phyloP scores from a whole-genome alignment of 2,888 invertebrate genomes.

The Sicus ferrugineus region DNA sequence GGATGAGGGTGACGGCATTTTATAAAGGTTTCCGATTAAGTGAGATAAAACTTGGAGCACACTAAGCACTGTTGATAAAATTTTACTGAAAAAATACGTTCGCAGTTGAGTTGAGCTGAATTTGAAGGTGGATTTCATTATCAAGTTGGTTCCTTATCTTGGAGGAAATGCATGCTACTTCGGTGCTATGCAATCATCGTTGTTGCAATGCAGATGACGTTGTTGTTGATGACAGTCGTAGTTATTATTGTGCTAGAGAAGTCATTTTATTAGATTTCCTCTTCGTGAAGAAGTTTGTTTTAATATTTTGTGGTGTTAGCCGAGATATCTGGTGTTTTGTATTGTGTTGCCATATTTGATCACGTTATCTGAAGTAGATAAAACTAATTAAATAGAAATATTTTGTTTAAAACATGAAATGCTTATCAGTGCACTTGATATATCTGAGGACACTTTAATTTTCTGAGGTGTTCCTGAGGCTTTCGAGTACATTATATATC shows the following conservation, averaged over 20 bases:
- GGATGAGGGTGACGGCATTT: neutral
- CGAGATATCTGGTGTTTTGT: neutral
- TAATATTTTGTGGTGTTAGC: neutral
- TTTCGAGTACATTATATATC: no score
- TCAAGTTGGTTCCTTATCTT: slow-evolving; percentile 14
- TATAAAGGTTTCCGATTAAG: slow-evolving; percentile 1
- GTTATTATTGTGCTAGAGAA: neutral
- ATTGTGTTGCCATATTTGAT: no score
- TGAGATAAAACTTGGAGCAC: neutral
- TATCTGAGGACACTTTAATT: no score
- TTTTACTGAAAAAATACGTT: neutral
- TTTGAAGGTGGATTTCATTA: neutral
- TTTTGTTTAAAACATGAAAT: neutral
- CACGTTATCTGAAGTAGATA: neutral
- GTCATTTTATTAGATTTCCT: neutral
- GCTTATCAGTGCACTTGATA: no score
- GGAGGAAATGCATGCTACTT: neutral
- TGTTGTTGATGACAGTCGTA: neutral
- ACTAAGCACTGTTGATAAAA: neutral
- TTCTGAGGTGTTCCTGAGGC: no score
- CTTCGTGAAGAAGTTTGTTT: no score
- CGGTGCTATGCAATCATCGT: neutral
- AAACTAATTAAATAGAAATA: neutral
- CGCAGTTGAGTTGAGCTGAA: neutral
- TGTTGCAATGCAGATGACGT: neutral